Conservation (phyloP, 2,888 invertebrate genomes). For the Apodemia zela region DNA sequence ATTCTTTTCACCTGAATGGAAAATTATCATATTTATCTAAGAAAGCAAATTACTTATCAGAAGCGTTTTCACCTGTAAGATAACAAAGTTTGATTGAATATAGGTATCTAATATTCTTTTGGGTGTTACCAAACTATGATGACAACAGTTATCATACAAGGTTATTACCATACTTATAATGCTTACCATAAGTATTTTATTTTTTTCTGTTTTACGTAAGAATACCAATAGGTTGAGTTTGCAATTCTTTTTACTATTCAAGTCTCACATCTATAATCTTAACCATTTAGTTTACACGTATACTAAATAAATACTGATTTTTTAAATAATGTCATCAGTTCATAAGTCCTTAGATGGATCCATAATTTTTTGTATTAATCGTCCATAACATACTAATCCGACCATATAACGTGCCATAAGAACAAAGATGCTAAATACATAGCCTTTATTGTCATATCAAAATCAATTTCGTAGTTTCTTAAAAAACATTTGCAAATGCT, state of each 20-base stretch:
- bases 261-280: background rate
- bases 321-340: too few relatives aligned
- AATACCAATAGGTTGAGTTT: background rate
- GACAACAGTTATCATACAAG: background rate
- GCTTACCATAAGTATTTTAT: background rate
- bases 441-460: background rate
- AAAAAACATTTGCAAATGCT: background rate
- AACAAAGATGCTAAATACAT: background rate
- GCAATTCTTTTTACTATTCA: background rate
- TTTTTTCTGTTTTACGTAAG: background rate
- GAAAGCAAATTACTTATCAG: too few relatives aligned
- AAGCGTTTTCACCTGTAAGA: too few relatives aligned
- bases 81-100: too few relatives aligned
- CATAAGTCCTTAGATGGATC: background rate
- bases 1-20: too few relatives aligned
- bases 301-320: background rate
- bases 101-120: too few relatives aligned
- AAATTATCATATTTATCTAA: too few relatives aligned
- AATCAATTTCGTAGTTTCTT: background rate
- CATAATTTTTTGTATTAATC: background rate
- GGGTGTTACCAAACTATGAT: background rate
- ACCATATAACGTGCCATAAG: constrained; percentile 12
- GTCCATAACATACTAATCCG: constrained; percentile 10
- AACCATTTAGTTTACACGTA: background rate
- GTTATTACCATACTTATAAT: background rate